Evolutionary conservation across 1,140 invertebrate genomes (phyloP).

Genomic region (Melitaea cinxia): DNA sequence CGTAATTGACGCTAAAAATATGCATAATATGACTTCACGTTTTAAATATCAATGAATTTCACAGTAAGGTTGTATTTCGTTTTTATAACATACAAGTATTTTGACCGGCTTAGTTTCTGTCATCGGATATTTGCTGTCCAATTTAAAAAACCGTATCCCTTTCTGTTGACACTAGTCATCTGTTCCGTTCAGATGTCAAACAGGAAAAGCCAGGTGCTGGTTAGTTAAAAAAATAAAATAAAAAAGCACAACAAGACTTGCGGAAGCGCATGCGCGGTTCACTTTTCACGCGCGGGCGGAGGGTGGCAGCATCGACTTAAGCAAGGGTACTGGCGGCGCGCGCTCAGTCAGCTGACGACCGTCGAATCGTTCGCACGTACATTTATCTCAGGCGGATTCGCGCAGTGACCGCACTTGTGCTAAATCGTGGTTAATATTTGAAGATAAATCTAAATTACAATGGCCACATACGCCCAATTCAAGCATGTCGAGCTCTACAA

Average conservation of each 20-base stretch:
- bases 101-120: slow-evolving; percentile 46
- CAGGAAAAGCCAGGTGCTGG: slow-evolving; percentile 48
- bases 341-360: slow-evolving; percentile 76
- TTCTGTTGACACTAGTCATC: slow-evolving; percentile 60
- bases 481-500: slow-evolving; percentile 88
- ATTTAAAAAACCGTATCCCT: slow-evolving; percentile 45
- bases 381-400: slow-evolving; percentile 45
- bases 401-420: slow-evolving; percentile 67
- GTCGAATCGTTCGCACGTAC: slow-evolving; percentile 50
- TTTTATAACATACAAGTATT: background rate
- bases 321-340: slow-evolving; percentile 70
- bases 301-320: slow-evolving; percentile 76
- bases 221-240: slow-evolving; percentile 39
- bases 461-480: slow-evolving; percentile 87
- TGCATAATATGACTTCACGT: no score
- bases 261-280: slow-evolving; percentile 71
- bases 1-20: no score
- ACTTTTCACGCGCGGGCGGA: slow-evolving; percentile 71
- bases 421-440: slow-evolving; percentile 45
- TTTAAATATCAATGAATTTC: background rate
- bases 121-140: slow-evolving; percentile 44
- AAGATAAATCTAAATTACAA: slow-evolving; percentile 58
- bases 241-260: slow-evolving; percentile 55
- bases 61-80: background rate
- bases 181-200: slow-evolving; percentile 57